phyloP scores from a whole-genome alignment of 2,797 vertebrate genomes.

The Numenius phaeopus region DNA sequence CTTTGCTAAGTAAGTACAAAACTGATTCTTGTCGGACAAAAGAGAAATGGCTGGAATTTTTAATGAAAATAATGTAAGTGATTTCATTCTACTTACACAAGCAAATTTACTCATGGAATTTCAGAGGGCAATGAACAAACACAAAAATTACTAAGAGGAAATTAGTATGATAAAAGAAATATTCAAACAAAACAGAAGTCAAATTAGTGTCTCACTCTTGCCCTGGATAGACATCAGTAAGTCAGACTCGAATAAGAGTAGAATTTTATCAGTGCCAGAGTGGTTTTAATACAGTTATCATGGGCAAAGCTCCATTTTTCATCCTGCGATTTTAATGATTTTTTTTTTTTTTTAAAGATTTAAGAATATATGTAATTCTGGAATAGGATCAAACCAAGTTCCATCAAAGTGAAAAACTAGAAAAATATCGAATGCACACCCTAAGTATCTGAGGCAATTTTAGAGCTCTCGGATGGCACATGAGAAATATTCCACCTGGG shows the following conservation, averaged over 20 bases:
- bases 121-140: constrained; percentile 42
- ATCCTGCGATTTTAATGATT: no score
- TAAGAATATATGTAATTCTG: not conserved
- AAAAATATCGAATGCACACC: not conserved
- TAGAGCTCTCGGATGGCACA: not conserved
- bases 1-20: constrained; percentile 4
- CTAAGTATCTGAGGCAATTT: not conserved
- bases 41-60: not conserved
- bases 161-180: constrained; percentile 16
- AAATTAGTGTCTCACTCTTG: not conserved
- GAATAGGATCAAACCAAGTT: not conserved
- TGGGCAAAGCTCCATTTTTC: not conserved
- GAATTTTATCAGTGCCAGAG: not conserved
- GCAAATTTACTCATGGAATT: constrained; percentile 32
- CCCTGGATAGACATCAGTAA: not conserved
- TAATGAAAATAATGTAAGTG: not conserved
- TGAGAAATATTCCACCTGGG: not conserved
- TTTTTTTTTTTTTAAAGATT: not conserved
- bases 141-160: constrained; percentile 1
- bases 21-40: not conserved
- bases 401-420: not conserved
- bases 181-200: not conserved
- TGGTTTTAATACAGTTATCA: not conserved
- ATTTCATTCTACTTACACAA: constrained; percentile 34
- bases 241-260: not conserved